These are phyloP conservation scores for Novumbra hubbsi DNA, from an alignment of 2,797 vertebrate genomes.

Conservation along the genomic window DNA sequence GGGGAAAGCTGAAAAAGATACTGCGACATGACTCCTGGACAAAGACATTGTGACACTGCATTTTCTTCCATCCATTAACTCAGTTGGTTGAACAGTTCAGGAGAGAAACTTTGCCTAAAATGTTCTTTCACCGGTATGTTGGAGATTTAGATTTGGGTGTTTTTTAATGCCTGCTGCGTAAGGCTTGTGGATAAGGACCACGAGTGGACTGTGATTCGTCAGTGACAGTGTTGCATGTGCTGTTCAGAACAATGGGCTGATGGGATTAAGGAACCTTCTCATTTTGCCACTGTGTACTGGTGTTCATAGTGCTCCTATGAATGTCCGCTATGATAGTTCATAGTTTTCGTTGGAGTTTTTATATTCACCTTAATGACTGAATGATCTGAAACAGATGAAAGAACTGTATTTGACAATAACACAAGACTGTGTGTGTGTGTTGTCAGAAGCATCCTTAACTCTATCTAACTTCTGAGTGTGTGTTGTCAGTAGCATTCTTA, in stretches of 20 bases:
- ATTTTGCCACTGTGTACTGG: background rate
- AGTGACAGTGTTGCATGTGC: background rate
- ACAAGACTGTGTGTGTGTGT: conserved; percentile 13
- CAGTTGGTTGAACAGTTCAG: too few relatives aligned
- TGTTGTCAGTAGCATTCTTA: background rate
- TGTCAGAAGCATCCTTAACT: conserved; percentile 5
- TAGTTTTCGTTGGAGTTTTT: too few relatives aligned
- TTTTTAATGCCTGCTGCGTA: too few relatives aligned
- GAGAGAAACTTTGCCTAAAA: too few relatives aligned
- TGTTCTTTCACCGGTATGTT: too few relatives aligned
- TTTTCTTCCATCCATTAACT: too few relatives aligned
- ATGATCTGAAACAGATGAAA: conserved; percentile 21
- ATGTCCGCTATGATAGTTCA: background rate
- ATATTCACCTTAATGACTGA: background rate
- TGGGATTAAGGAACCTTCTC: conserved; percentile 11
- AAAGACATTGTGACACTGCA: too few relatives aligned
- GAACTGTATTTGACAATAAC: conserved; percentile 37
- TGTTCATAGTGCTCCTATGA: background rate
- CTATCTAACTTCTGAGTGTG: conserved; percentile 2
- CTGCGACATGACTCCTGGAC: too few relatives aligned
- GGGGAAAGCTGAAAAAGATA: too few relatives aligned
- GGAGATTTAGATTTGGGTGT: too few relatives aligned
- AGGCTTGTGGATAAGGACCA: background rate
- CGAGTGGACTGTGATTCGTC: background rate
- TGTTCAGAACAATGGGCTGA: background rate